Evolutionary conservation across 2,888 invertebrate genomes (phyloP).

Genomic region (Ferrisia virgata): DNA sequence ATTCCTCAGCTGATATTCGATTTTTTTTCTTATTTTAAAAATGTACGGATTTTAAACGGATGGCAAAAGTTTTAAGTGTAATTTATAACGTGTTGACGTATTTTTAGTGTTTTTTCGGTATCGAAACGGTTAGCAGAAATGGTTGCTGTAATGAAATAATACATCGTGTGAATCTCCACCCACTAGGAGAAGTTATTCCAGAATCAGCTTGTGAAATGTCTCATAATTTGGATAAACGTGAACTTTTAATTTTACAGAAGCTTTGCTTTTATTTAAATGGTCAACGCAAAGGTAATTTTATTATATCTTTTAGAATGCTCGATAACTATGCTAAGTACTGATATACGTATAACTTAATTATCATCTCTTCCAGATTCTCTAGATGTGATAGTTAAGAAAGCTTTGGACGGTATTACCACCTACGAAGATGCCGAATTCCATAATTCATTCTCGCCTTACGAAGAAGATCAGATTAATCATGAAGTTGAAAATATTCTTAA

Average conservation of each 20-base stretch:
- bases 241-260: neutral
- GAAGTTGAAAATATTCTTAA: neutral
- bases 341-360: too few species aligned
- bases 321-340: too few species aligned
- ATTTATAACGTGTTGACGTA: neutral
- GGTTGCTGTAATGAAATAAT: neutral
- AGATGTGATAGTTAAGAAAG: neutral
- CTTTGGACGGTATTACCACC: neutral
- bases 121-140: neutral
- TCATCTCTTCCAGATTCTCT: neutral
- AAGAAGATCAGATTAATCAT: neutral
- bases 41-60: neutral
- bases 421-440: conserved; percentile 36
- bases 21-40: neutral
- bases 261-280: neutral
- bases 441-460: conserved; percentile 35
- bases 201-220: neutral
- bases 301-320: neutral
- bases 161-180: neutral
- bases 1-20: neutral
- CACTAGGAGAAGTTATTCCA: neutral
- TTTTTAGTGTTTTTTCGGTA: neutral
- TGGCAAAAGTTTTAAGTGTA: too few species aligned
- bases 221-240: neutral
- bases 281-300: neutral